Evolutionary conservation across 2,888 invertebrate species (phyloP), one percentile per base, ranked within the genome.

Genomic region (Graphium colonna): DNA sequence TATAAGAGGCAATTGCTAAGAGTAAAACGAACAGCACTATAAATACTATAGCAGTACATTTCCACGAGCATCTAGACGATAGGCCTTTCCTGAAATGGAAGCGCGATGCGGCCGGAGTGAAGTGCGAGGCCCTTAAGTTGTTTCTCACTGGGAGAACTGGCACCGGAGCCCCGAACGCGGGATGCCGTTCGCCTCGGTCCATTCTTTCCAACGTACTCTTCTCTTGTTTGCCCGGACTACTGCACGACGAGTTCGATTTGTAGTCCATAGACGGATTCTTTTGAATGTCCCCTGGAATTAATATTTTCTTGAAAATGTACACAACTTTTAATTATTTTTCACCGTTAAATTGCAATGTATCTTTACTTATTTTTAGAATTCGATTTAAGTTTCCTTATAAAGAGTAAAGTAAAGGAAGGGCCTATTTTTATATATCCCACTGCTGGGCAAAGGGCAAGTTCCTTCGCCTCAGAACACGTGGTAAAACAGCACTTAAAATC

Each of bases 231-330:
- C 91, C 87, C 69, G 96, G 96, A 91, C 96, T 96, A 90, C 95
- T 95, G 85, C 96, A 96, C 77, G 96, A 95, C 59, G 96, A 96
- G 75, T 93, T 93, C 78, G 95, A 94, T 91, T 95, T 96, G 91
- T 96, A 96, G 90, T 97, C 96, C 91, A 95, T 93, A 77, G 94
- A 94, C 75, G 95, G 93, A 91, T 95, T 96, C 91, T 96, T 96
- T 84, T 95, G 95, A 64, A 90, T 88, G 83, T 96, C 95, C 92
- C 96, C 96, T 96, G 92, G 46, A 91, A 91, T 60, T n/a, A 31
- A 42, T 21, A n/a, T 31, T 31, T 12, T 38, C n/a, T 42, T 21
- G 21, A 21, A 5, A 21, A 21, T 21, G 5, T 21, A 21, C 21
- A 21, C 21, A 21, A n/a, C n/a, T n/a, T n/a, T n/a, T n/a, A n/a